Evolutionary conservation across 2,888 invertebrate species (phyloP).

Genomic region (Seira ritae): DNA sequence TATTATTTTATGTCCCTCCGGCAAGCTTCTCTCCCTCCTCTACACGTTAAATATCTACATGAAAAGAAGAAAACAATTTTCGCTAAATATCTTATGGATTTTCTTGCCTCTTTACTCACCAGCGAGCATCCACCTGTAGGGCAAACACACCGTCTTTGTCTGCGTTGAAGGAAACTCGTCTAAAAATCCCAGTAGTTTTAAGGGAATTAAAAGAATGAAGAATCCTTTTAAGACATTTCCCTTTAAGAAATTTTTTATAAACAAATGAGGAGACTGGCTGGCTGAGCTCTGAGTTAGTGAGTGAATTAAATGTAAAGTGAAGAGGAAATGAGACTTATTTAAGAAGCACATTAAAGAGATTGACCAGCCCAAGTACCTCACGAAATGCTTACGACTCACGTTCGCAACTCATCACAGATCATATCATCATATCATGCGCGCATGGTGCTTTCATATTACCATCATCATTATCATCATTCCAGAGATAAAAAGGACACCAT

Average conservation of each 20-base stretch:
- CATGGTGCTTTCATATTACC: background rate
- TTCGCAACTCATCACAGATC: background rate
- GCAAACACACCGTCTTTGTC: conserved; percentile 2
- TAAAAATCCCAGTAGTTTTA: too few species aligned
- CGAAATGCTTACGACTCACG: background rate
- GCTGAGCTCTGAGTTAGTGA: background rate
- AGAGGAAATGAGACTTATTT: background rate
- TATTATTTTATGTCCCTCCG: background rate
- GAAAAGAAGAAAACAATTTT: too few species aligned
- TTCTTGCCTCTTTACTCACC: too few species aligned
- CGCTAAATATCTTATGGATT: too few species aligned
- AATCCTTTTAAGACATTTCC: too few species aligned
- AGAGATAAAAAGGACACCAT: conserved; percentile 15
- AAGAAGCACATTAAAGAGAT: conserved; percentile 3
- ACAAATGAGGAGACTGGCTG: too few species aligned
- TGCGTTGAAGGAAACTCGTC: too few species aligned
- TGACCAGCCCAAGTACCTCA: background rate
- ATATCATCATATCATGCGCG: background rate
- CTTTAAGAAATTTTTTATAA: too few species aligned
- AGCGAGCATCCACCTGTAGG: too few species aligned
- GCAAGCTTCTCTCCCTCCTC: background rate
- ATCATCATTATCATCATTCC: background rate
- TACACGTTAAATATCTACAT: too few species aligned
- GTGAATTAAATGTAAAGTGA: background rate
- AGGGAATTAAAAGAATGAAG: too few species aligned